A percentile compares a stretch with the other conserved stretches of the same genome.
Evolutionary conservation across 2,888 invertebrate genomes (phyloP).

Genomic region (Aelia acuminata): DNA sequence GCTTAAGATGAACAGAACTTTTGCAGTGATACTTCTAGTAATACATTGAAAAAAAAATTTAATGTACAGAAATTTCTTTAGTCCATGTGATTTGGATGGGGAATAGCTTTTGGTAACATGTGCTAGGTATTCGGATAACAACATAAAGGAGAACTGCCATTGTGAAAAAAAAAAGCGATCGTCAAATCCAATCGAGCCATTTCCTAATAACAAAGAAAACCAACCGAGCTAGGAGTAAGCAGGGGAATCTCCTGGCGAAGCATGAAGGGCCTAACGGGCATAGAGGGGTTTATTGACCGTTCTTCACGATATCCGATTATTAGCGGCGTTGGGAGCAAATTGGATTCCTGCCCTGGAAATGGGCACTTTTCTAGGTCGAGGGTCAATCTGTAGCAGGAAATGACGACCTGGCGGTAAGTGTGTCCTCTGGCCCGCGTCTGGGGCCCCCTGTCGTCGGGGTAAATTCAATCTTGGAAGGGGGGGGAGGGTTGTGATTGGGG

Average conservation of each 20-base stretch:
- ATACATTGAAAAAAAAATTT: background rate
- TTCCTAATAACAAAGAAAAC: background rate
- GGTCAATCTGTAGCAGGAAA: conserved; percentile 52
- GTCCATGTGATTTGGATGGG: background rate
- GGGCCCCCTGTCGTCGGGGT: background rate
- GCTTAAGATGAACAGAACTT: too few relatives aligned
- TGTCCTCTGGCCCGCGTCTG: conserved; percentile 20
- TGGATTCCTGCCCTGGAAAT: conserved; percentile 53
- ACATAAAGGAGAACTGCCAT: background rate
- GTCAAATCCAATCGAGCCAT: background rate
- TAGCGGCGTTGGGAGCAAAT: conserved; percentile 51
- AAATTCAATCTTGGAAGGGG: background rate
- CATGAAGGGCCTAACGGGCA: conserved; percentile 15
- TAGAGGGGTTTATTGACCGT: conserved; percentile 40
- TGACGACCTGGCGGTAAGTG: conserved; percentile 46
- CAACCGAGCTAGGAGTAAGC: background rate
- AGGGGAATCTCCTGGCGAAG: background rate
- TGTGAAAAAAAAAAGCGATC: background rate
- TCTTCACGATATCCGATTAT: conserved; percentile 49
- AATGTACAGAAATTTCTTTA: background rate
- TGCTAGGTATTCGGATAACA: too few relatives aligned
- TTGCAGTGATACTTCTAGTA: too few relatives aligned
- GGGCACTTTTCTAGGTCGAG: conserved; percentile 54
- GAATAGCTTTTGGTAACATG: background rate
- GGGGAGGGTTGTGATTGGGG: background rate